Base-by-base conservation (phyloP, 2,888 invertebrate genomes). In the Ectropis crepuscularia region DNA sequence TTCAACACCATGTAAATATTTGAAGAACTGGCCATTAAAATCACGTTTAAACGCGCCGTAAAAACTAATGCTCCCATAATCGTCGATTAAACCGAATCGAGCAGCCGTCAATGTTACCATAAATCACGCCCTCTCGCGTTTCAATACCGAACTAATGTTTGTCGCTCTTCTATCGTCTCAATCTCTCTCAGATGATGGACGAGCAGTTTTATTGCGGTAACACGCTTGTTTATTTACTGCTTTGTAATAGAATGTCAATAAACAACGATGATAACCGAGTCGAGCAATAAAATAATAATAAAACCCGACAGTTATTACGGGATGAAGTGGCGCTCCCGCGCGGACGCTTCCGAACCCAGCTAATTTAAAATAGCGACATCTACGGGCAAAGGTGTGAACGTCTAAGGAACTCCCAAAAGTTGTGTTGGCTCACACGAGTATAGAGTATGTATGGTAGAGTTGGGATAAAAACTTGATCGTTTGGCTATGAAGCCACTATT, bases 91-190 rank as follows among this genome's bases (percentile, higher is more conserved):
- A 82, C 82, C 85, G 82, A 87, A 87, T 87, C 86, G 79, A 83
- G 82, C 76, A 77, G 76, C 72, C 82, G 79, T 86, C 87, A 85
- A 81, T 82, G 78, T 77, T 77, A 74, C 79, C 80, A 79, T 86
- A 86, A 87, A 89, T 87, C 87, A 85, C 87, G 88, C 88, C 90
- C 86, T 89, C 90, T 90, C 83, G 73, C 81, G 81, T 72, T 67
- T 68, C 69, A 75, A 77, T 74, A 76, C 71, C 76, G 84, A 86
- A 89, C 87, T 86, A 83, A 78, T 78, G 78, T 82, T 82, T 81
- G 81, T 81, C 83, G 79, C 81, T 80, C 77, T 79, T 78, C 82
- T 86, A 88, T 87, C 88, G 77, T 84, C 85, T 85, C 85, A 83
- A 89, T 88, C 87, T 84, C 83, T 74, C 77, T 76, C 60, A 72